Evolutionary conservation across 2,797 vertebrate genomes (phyloP), one percentile per base, ranked within the genome.

Genomic region (Morelia viridis): DNA sequence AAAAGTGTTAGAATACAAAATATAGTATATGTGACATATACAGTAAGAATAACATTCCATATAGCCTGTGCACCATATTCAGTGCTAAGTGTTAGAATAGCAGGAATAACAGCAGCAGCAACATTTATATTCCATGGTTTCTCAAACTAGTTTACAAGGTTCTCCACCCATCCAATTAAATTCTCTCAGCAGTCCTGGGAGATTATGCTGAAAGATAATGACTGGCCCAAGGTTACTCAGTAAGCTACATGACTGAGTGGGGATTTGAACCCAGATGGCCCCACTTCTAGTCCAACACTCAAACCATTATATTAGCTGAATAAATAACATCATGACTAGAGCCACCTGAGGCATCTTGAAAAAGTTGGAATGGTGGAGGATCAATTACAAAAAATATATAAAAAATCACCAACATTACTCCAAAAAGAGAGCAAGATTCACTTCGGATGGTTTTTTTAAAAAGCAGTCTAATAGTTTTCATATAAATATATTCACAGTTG

Each of bases 401-500:
- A 92, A 94, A 13, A 68, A 94, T 60, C 93, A 35, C 6, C 68
- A 71, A 15, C 35, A 56, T 93, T 96, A 64, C 3, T 28, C 24
- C 50, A 46, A 7, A 85, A 24, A 41, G 13, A 19, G 24, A 83
- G 94, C 91, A 86, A 87, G 76, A 92, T n/a, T 41, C 0, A 57
- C 41, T 3, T 87, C 3, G 10, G 89, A 71, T 9, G 46, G 9
- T 93, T 53, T 94, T 1, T 88, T 94, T 92, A 10, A 87, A 92
- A 93, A 93, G 35, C 13, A 86, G 93, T 94, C 92, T 94, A 94
- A 94, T 91, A 53, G 26, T 92, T 96, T 96, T 95, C 31, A 58
- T 89, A 92, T 91, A 31, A 96, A 97, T 88, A 93, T 96, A 62
- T 95, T 97, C 95, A 60, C 91, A 96, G 96, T 96, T 96, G 91